A percentile compares a stretch with the other conserved stretches of the same genome.
Conservation (phyloP, 2,888 invertebrate genomes). For the Eupithecia dodoneata region DNA sequence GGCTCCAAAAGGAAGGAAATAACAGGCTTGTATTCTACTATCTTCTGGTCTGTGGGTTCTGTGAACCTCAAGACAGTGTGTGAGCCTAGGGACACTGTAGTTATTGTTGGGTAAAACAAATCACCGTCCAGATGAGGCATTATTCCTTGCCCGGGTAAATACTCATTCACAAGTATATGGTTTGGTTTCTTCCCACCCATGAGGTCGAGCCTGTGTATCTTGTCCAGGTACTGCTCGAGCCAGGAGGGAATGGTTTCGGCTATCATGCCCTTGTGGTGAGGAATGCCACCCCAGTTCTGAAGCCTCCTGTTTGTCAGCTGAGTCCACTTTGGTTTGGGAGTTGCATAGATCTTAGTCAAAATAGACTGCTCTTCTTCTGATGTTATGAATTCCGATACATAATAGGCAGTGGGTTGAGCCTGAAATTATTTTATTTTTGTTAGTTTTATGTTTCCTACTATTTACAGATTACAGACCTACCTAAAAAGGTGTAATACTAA, state of each 20-base stretch:
- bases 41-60: slow-evolving; percentile 73
- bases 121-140: slow-evolving; percentile 99
- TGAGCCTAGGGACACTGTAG: slow-evolving; percentile 96
- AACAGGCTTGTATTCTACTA: slow-evolving; percentile 64
- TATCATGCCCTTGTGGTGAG: slow-evolving; percentile 96
- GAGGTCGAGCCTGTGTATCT: slow-evolving; percentile 86
- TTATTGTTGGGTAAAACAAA: slow-evolving; percentile 95
- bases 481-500: slow-evolving; percentile 41
- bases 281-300: slow-evolving; percentile 99
- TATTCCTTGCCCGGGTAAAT: slow-evolving; percentile 96
- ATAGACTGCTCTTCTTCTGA: slow-evolving; percentile 88
- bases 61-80: slow-evolving; percentile 95
- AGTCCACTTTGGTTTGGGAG: slow-evolving; percentile 98
- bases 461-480: not conserved
- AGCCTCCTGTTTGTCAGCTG: slow-evolving; percentile 94
- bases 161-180: slow-evolving; percentile 98
- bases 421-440: slow-evolving; percentile 47
- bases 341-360: slow-evolving; percentile 88
- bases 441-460: not conserved
- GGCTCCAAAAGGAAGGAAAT: slow-evolving; percentile 93
- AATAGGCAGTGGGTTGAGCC: slow-evolving; percentile 87
- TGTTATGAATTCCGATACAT: slow-evolving; percentile 94
- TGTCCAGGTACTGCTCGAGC: slow-evolving; percentile 89
- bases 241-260: slow-evolving; percentile 94
- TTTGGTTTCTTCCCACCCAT: slow-evolving; percentile 92